A percentile compares a stretch with the other conserved stretches of the same genome.
Conservation (phyloP, 2,113 vertebrate species). For the Brachionichthys hirsutus region DNA sequence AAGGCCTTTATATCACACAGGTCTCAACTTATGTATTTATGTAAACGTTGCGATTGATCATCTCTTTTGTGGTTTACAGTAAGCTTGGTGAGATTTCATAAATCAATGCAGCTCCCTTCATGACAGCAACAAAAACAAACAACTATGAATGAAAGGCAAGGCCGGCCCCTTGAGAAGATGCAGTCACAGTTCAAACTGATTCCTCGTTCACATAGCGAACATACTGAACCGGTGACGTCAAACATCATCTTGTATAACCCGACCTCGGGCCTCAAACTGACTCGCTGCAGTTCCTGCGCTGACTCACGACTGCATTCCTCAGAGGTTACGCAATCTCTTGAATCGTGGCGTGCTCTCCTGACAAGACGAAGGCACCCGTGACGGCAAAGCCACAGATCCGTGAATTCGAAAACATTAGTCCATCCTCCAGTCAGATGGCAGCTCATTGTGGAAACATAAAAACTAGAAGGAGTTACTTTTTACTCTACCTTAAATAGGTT, state of each 20-base stretch:
- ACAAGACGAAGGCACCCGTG: constrained; percentile 27
- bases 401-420: constrained; percentile 31
- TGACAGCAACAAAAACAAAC: not conserved
- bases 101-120: not conserved
- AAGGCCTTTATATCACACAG: too few species aligned
- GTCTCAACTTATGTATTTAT: not conserved
- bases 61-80: constrained; percentile 3
- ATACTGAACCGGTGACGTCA: constrained; percentile 34
- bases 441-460: constrained; percentile 46
- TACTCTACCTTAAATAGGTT: constrained; percentile 23
- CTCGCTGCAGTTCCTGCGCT: constrained; percentile 39
- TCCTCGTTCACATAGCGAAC: constrained; percentile 4
- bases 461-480: constrained; percentile 26
- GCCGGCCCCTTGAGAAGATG: not conserved
- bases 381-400: constrained; percentile 36
- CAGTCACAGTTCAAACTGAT: not conserved
- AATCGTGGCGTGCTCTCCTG: constrained; percentile 42
- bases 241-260: constrained; percentile 44
- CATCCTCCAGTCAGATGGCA: constrained; percentile 37
- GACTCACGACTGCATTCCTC: constrained; percentile 59
- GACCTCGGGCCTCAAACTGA: constrained; percentile 12
- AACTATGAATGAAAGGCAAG: too few species aligned
- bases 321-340: constrained; percentile 40
- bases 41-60: constrained; percentile 2
- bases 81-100: not conserved